phyloP scores from a whole-genome alignment of 2,797 vertebrate genomes.

The Pseudochaenichthys georgianus region DNA sequence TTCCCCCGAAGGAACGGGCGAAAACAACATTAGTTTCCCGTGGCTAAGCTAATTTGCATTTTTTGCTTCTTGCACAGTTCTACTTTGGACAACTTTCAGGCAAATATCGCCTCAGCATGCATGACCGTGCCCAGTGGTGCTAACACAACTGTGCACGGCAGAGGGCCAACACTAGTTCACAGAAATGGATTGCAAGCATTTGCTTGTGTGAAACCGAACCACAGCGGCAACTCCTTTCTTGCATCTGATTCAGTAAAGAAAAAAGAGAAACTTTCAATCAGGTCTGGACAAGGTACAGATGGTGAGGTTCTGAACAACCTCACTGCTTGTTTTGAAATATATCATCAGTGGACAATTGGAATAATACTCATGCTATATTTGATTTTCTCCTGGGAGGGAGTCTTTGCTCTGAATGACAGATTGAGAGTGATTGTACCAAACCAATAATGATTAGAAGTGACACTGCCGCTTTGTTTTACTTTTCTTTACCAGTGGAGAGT shows the following conservation, averaged over 20 bases:
- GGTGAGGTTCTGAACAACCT: not conserved
- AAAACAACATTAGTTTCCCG: too few species aligned
- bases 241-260: not conserved
- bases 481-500: not conserved
- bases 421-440: not conserved
- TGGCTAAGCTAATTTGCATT: too few species aligned
- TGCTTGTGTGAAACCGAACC: not conserved
- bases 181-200: not conserved
- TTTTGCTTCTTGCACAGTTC: too few species aligned
- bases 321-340: not conserved
- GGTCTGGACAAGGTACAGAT: not conserved
- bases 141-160: not conserved
- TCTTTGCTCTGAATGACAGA: not conserved
- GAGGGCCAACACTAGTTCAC: not conserved
- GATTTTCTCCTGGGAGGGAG: not conserved
- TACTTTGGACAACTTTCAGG: too few species aligned
- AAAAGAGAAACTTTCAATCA: not conserved
- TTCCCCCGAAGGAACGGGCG: too few species aligned
- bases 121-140: too few species aligned
- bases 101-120: too few species aligned
- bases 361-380: not conserved
- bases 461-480: not conserved
- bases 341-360: not conserved
- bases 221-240: not conserved
- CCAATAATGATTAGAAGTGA: not conserved